Base-by-base conservation (phyloP, 1,140 invertebrate species). In the Dermatophagoides farinae region DNA sequence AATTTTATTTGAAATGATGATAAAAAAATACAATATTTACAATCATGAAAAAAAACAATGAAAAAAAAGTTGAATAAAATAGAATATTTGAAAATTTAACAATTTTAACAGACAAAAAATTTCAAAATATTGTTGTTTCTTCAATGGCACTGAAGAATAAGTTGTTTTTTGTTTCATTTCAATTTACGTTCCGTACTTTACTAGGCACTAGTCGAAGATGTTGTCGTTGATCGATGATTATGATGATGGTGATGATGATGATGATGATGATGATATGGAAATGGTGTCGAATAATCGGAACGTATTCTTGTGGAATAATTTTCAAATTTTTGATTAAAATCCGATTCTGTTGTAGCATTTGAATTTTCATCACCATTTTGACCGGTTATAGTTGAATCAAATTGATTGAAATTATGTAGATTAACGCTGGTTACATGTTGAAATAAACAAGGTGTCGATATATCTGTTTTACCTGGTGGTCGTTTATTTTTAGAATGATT, bases 401-500 rank as follows among this genome's bases (percentile, higher is more conserved):
- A 31, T 31, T 31, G 31, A 66, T 31, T 31, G 31, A 31, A 31
- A 31, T 86, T 83, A 53, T 77, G 77, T 18, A 77, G 74, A 61
- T 85, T 83, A 12, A 89, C 79, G 62, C 79, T 84, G 31, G 84
- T 87, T 50, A 89, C 80, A 68, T 89, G 86, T 60, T 86, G 82
- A 71, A 89, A 89, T 67, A 84, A 84, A 69, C 85, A 88, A 0
- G 86, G 86, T 66, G 82, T 79, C 14, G 85, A 88, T 64, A 89
- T 89, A 69, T 88, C 84, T 51, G 77, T 79, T 69, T 88, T 88
- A 23, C 80, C 78, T 6, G 85, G 84, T 55, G 82, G 71, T 50
- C 70, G 72, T 55, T 65, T 67, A 65, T 71, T 47, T 40, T 23
- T 43, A 52, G 18, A 20, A 18, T 44, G 38, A 31, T 31, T 31